Evolutionary conservation across 2,888 invertebrate genomes (phyloP).

Genomic region (Drosophila atripex): DNA sequence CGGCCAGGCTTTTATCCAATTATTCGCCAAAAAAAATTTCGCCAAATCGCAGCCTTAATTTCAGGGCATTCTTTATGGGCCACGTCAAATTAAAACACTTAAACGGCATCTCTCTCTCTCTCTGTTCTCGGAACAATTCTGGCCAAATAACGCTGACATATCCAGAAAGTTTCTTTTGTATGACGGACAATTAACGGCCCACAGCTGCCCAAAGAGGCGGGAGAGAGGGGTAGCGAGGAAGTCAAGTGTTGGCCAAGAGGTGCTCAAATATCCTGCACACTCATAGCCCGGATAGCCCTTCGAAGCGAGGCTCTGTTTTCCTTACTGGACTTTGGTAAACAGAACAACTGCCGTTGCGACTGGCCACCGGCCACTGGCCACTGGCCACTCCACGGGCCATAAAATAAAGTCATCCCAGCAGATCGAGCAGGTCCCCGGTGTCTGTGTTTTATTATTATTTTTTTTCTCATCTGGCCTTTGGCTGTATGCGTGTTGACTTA

Average conservation of each 20-base stretch:
- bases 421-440: constrained; percentile 1
- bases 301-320: constrained; percentile 37
- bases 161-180: constrained; percentile 37
- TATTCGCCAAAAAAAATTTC: constrained; percentile 15
- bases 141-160: constrained; percentile 42
- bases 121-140: constrained; percentile 51
- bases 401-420: constrained; percentile 60
- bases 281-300: constrained; percentile 45
- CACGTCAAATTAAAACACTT: constrained; percentile 59
- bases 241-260: constrained; percentile 50
- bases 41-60: constrained; percentile 31
- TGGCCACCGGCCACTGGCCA: constrained; percentile 43
- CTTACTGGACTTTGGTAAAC: constrained; percentile 50
- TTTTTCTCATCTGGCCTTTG: constrained; percentile 8
- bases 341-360: constrained; percentile 38
- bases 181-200: constrained; percentile 47
- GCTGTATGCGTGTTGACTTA: constrained; percentile 58
- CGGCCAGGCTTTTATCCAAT: constrained; percentile 43
- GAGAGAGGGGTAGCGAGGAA: neutral
- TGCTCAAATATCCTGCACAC: constrained; percentile 69
- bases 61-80: constrained; percentile 47
- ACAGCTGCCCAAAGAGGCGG: constrained; percentile 1
- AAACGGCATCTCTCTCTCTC: constrained; percentile 37
- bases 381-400: constrained; percentile 44
- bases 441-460: constrained; percentile 29